Conservation (phyloP, 2,113 vertebrate genomes). For the Dipodomys merriami region DNA sequence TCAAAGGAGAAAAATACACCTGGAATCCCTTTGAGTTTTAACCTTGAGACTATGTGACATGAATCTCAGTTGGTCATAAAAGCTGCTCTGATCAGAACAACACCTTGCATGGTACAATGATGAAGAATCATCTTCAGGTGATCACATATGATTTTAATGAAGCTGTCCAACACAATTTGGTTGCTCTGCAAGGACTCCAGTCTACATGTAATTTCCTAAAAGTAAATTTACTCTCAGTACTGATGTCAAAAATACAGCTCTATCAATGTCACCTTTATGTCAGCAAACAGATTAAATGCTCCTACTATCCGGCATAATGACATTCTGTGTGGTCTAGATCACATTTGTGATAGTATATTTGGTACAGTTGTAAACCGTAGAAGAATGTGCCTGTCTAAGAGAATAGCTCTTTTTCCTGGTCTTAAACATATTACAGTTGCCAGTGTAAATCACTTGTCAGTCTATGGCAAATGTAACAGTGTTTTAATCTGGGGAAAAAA, state of each 20-base stretch:
- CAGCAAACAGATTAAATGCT: slow-evolving; percentile 88
- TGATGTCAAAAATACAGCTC: slow-evolving; percentile 86
- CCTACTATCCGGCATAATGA: slow-evolving; percentile 89
- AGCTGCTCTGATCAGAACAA: not conserved
- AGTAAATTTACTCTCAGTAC: slow-evolving; percentile 73
- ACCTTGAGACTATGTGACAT: not conserved
- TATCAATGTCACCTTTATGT: slow-evolving; percentile 94
- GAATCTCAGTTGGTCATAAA: not conserved
- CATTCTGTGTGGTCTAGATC: slow-evolving; percentile 91
- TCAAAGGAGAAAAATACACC: not conserved
- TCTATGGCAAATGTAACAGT: slow-evolving; percentile 92
- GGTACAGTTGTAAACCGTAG: slow-evolving; percentile 94
- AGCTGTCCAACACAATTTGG: not conserved
- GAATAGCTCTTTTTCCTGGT: slow-evolving; percentile 89
- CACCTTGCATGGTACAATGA: not conserved
- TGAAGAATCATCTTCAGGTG: accelerated
- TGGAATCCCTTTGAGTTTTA: slow-evolving; percentile 29
- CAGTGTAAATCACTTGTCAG: slow-evolving; percentile 99
- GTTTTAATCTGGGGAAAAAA: slow-evolving; percentile 91
- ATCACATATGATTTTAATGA: accelerated
- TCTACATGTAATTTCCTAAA: not conserved
- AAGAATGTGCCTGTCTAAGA: slow-evolving; percentile 92
- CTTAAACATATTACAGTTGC: slow-evolving; percentile 93
- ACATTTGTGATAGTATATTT: slow-evolving; percentile 91
- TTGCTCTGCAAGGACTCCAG: not conserved